Evolutionary conservation across 2,797 vertebrate genomes (phyloP).

Genomic region (Centroberyx gerrardi): DNA sequence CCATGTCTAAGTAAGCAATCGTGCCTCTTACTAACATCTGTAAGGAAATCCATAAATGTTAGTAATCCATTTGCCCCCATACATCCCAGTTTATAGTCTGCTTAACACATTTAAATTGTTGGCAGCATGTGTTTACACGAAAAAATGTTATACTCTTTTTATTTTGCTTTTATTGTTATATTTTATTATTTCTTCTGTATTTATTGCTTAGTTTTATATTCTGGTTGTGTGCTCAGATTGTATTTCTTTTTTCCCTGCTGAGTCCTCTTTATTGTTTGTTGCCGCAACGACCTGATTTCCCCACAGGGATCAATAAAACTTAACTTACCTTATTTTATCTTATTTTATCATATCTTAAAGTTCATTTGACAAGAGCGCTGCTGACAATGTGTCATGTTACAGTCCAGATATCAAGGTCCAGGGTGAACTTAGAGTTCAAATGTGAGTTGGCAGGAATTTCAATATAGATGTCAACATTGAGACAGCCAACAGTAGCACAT

Average conservation of each 20-base stretch:
- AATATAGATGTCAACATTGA: neutral
- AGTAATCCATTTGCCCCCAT: neutral
- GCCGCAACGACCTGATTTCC: neutral
- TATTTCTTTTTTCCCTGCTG: too few species aligned
- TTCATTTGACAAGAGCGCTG: conserved; percentile 28
- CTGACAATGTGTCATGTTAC: too few species aligned
- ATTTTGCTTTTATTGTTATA: too few species aligned
- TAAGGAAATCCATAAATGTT: neutral
- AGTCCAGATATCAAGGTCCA: too few species aligned
- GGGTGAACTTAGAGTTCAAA: conserved; percentile 33
- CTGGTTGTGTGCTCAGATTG: neutral
- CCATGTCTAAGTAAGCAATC: neutral
- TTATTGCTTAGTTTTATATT: neutral
- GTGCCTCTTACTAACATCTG: too few species aligned
- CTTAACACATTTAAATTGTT: too few species aligned
- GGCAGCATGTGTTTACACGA: too few species aligned
- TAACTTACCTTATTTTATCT: conserved; percentile 8
- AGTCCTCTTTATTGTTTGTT: too few species aligned
- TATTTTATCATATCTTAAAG: conserved; percentile 5
- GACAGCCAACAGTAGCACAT: neutral
- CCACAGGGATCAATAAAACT: neutral
- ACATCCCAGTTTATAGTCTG: too few species aligned
- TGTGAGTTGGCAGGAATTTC: conserved; percentile 44
- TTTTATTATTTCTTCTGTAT: neutral
- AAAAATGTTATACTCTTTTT: too few species aligned